phyloP scores from a whole-genome alignment of 2,888 invertebrate species.

The Pristionchus exspectatus region DNA sequence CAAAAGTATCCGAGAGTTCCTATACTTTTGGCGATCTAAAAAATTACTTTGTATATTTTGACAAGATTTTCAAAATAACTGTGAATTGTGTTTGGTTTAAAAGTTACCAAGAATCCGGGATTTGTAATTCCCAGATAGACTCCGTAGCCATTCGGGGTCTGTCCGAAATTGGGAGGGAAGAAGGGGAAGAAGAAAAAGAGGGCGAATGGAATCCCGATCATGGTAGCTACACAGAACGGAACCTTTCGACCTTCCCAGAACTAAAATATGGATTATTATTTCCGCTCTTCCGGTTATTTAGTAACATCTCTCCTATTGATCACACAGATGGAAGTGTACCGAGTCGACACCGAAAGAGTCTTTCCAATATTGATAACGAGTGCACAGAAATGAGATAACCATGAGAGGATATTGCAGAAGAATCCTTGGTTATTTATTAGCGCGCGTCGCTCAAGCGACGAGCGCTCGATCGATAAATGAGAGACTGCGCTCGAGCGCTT shows the following conservation, averaged over 20 bases:
- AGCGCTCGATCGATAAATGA: too few relatives aligned
- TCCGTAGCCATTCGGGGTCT: background rate
- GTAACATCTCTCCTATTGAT: background rate
- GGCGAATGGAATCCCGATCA: background rate
- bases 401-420: background rate
- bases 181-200: background rate
- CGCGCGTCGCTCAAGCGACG: too few relatives aligned
- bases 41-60: background rate
- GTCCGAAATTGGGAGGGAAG: background rate
- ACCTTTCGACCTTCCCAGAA: background rate
- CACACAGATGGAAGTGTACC: background rate
- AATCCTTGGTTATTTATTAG: too few relatives aligned
- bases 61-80: too few relatives aligned
- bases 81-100: too few relatives aligned
- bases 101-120: background rate
- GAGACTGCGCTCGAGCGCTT: too few relatives aligned
- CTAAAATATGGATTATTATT: background rate
- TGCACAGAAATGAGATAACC: background rate
- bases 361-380: background rate
- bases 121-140: background rate
- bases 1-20: background rate
- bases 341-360: background rate
- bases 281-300: too few relatives aligned
- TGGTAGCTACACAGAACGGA: background rate
- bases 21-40: background rate